phyloP scores from a whole-genome alignment of 2,797 vertebrate genomes.

The Cirrhinus mrigala region DNA sequence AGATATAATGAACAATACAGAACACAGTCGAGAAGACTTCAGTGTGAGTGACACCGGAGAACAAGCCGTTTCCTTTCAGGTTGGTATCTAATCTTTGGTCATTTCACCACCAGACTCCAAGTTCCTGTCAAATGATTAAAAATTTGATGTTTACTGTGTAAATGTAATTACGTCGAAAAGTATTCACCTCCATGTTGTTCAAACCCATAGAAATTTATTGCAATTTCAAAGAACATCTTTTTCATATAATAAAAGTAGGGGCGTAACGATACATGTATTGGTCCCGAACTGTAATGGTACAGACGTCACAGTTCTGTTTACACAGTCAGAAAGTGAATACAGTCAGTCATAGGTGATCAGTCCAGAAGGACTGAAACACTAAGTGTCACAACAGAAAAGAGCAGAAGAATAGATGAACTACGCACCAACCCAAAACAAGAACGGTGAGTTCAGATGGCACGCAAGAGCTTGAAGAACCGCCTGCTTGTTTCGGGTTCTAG shows the following conservation, averaged over 20 bases:
- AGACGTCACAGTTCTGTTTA: no score
- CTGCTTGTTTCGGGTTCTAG: no score
- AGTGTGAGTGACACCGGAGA: conserved; percentile 46
- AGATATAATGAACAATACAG: conserved; percentile 57
- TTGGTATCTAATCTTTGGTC: conserved; percentile 22
- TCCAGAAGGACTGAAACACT: no score
- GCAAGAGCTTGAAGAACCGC: no score
- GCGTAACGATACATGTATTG: no score
- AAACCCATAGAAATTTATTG: background rate
- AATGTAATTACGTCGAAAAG: background rate
- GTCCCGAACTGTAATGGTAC: no score
- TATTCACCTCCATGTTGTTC: background rate
- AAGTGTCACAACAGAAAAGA: no score
- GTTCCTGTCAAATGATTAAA: background rate
- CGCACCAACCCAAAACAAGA: no score
- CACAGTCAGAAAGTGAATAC: no score
- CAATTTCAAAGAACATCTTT: background rate
- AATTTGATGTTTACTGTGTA: background rate
- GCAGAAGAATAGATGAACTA: no score
- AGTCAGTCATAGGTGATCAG: no score
- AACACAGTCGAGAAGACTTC: conserved; percentile 49
- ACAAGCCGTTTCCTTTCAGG: conserved; percentile 54
- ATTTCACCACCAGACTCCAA: background rate
- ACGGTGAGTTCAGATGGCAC: no score
- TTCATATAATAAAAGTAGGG: background rate